Conservation (phyloP, 1,140 invertebrate species). For the Anastrepha obliqua region DNA sequence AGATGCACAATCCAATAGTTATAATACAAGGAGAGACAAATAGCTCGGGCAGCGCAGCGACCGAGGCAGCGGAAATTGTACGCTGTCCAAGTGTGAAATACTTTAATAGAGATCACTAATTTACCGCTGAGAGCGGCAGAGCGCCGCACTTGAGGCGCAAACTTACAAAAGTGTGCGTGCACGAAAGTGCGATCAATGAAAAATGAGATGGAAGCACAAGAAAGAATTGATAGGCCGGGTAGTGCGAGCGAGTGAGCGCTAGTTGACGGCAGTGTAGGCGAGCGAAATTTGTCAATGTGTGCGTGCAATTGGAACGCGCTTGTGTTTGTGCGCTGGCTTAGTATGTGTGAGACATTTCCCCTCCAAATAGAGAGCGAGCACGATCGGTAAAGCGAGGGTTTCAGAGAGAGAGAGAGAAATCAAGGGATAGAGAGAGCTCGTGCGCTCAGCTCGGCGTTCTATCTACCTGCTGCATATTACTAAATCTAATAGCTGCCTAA, state of each 20-base stretch:
- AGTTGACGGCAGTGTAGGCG: not conserved
- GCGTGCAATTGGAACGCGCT: not conserved
- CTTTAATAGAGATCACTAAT: slow-evolving; percentile 45
- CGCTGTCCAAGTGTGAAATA: slow-evolving; percentile 44
- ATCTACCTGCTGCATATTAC: slow-evolving; percentile 34
- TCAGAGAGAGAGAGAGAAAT: not conserved
- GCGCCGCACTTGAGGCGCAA: not conserved
- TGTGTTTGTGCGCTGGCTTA: not conserved
- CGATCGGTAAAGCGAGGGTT: not conserved
- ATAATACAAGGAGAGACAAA: slow-evolving; percentile 8
- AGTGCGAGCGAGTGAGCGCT: not conserved
- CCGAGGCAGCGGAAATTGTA: not conserved
- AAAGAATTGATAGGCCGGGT: no score
- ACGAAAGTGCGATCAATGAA: not conserved
- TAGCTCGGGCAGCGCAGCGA: not conserved
- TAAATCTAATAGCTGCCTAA: slow-evolving; percentile 43
- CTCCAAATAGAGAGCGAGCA: not conserved
- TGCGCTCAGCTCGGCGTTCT: not conserved
- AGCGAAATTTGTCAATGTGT: not conserved
- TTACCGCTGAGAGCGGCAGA: not conserved
- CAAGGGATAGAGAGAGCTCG: not conserved
- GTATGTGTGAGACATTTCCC: slow-evolving; percentile 23
- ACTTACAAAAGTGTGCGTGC: not conserved
- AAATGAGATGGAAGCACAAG: not conserved
- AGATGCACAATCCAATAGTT: not conserved